phyloP scores from a whole-genome alignment of 1,140 invertebrate genomes.

The Drosophila sturtevanti region DNA sequence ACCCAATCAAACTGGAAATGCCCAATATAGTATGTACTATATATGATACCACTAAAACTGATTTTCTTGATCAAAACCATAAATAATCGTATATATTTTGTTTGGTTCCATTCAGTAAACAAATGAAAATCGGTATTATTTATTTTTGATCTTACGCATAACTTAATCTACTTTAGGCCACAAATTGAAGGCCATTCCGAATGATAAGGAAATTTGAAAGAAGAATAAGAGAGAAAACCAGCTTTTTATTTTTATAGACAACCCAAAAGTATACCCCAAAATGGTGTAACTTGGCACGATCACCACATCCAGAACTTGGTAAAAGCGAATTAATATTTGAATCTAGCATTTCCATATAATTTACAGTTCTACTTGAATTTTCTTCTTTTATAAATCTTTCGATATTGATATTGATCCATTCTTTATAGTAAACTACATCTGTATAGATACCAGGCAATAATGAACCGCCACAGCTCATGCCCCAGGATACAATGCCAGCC shows the following conservation, averaged over 20 bases:
- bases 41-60: background rate
- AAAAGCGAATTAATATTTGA: too few species aligned
- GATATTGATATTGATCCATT: too few species aligned
- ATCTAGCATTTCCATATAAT: too few species aligned
- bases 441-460: too few species aligned
- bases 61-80: background rate
- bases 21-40: background rate
- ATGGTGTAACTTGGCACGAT: too few species aligned
- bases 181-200: background rate
- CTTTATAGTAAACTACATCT: too few species aligned
- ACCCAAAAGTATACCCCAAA: too few species aligned
- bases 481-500: too few species aligned
- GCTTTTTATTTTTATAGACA: background rate
- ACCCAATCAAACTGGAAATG: background rate
- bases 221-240: background rate
- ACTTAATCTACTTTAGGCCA: background rate
- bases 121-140: background rate
- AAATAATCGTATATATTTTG: background rate
- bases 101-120: slow-evolving; percentile 15
- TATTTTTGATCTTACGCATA: slow-evolving; percentile 3
- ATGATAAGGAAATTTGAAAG: background rate
- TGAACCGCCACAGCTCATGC: too few species aligned
- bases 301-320: too few species aligned
- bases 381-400: too few species aligned
- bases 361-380: too few species aligned